These are phyloP conservation scores for Promerops cafer DNA, from an alignment of 2,113 vertebrate species.

Conservation along the genomic window DNA sequence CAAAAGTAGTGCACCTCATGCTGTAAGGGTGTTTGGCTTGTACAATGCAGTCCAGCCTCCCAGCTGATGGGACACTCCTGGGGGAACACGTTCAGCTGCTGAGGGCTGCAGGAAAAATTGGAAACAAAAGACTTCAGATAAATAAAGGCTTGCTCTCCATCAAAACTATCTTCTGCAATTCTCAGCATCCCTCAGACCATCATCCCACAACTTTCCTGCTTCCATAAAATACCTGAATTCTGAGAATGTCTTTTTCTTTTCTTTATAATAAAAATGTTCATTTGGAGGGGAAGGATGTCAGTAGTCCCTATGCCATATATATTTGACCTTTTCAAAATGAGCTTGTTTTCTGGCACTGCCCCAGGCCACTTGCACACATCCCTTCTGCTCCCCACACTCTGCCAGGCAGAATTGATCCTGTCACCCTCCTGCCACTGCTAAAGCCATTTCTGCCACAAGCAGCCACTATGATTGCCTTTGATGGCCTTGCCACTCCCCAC, in stretches of 20 bases:
- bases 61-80: neutral
- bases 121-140: neutral
- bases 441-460: neutral
- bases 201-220: neutral
- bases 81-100: neutral
- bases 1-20: neutral
- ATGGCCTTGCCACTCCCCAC: neutral
- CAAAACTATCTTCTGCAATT: neutral
- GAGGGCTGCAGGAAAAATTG: neutral
- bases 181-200: neutral
- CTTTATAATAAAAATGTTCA: neutral
- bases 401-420: neutral
- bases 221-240: neutral
- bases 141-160: neutral
- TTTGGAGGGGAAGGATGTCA: neutral
- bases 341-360: neutral
- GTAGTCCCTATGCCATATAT: neutral
- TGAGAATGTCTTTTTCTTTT: neutral
- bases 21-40: neutral
- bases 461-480: neutral
- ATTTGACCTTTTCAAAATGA: neutral
- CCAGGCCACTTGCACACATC: neutral
- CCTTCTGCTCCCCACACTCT: neutral
- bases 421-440: neutral
- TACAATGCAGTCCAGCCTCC: neutral